These are phyloP conservation scores for Mobula birostris DNA, from an alignment of 2,113 vertebrate genomes.

Conservation along the genomic window DNA sequence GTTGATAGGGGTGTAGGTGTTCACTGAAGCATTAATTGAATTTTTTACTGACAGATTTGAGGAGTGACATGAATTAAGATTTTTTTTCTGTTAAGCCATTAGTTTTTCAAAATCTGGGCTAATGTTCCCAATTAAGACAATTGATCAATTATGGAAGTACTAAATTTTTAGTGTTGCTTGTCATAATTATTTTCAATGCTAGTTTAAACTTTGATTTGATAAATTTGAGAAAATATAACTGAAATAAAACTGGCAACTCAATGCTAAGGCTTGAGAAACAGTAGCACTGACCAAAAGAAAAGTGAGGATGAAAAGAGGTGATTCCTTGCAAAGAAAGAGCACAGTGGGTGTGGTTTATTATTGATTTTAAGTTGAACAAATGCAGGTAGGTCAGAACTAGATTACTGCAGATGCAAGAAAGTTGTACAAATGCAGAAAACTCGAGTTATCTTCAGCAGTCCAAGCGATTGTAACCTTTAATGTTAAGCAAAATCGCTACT, in stretches of 20 bases:
- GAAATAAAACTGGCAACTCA: not conserved
- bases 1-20: not conserved
- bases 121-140: not conserved
- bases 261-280: not conserved
- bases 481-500: too few relatives aligned
- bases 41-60: not conserved
- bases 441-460: too few relatives aligned
- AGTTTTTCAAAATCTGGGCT: not conserved
- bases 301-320: too few relatives aligned
- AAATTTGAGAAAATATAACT: too few relatives aligned
- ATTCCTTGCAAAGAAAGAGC: not conserved
- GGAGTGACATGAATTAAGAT: not conserved
- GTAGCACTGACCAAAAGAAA: too few relatives aligned
- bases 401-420: too few relatives aligned
- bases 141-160: not conserved
- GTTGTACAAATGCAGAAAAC: too few relatives aligned
- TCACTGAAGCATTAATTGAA: constrained; percentile 6
- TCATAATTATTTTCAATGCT: not conserved
- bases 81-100: not conserved
- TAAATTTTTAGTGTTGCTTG: not conserved
- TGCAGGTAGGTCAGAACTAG: too few relatives aligned
- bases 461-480: too few relatives aligned
- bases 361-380: not conserved
- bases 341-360: not conserved
- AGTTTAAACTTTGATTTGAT: not conserved